phyloP scores from a whole-genome alignment of 2,113 vertebrate species.

The Gopherus flavomarginatus region DNA sequence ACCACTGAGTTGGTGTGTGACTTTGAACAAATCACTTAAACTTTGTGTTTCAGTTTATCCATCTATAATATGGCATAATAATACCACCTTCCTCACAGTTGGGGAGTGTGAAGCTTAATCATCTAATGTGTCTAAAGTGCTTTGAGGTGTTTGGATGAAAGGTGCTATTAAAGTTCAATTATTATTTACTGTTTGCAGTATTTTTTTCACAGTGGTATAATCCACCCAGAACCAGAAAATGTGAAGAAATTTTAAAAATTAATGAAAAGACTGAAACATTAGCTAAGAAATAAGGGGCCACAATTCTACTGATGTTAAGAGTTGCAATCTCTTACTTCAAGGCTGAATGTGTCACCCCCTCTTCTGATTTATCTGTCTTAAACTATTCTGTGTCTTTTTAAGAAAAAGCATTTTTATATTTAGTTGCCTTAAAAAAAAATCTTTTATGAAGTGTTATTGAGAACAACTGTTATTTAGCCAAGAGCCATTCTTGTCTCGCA shows the following conservation, averaged over 20 bases:
- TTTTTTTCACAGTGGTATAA: not conserved
- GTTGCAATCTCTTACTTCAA: not conserved
- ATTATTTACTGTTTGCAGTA: not conserved
- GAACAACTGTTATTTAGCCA: fast-evolving
- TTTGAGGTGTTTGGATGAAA: not conserved
- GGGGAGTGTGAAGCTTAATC: not conserved
- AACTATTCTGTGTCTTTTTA: not conserved
- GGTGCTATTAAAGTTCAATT: not conserved
- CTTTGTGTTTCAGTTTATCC: not conserved
- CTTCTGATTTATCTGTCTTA: not conserved
- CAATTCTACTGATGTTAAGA: not conserved
- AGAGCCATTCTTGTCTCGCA: not conserved
- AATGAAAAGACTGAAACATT: not conserved
- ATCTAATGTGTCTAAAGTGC: not conserved
- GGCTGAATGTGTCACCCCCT: fast-evolving
- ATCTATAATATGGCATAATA: not conserved
- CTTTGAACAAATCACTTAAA: not conserved
- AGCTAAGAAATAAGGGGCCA: not conserved
- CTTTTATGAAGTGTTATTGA: not conserved
- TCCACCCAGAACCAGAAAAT: not conserved
- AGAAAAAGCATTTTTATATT: not conserved
- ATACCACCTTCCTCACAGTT: not conserved
- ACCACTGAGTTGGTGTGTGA: not conserved
- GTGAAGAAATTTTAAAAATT: not conserved
- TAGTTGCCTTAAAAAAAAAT: not conserved